Evolutionary conservation across 2,888 invertebrate genomes (phyloP).

Genomic region (Zeuzera pyrina): DNA sequence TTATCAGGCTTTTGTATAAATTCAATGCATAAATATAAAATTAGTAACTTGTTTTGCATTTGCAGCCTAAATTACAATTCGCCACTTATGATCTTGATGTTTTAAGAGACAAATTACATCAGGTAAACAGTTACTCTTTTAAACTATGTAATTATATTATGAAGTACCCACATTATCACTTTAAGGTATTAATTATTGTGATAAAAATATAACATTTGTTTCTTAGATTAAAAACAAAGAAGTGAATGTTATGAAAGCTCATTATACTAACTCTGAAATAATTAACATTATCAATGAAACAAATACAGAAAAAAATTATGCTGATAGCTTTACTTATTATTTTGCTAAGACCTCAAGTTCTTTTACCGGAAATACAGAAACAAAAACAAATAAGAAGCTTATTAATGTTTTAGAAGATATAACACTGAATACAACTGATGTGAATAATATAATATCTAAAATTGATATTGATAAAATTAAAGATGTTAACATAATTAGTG

Average conservation of each 20-base stretch:
- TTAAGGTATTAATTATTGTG: background rate
- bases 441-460: conserved; percentile 36
- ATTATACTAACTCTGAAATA: background rate
- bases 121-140: conserved; percentile 28
- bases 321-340: no score
- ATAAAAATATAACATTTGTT: background rate
- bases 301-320: background rate
- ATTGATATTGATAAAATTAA: conserved; percentile 32
- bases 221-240: background rate
- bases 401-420: conserved; percentile 54
- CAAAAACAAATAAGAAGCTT: conserved; percentile 35
- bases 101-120: conserved; percentile 34
- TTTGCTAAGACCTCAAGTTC: conserved; percentile 13
- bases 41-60: conserved; percentile 14
- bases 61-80: conserved; percentile 44
- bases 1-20: background rate
- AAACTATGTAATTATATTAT: background rate
- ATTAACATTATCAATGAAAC: background rate
- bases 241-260: background rate
- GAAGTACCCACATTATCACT: background rate
- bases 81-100: conserved; percentile 34
- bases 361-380: conserved; percentile 3
- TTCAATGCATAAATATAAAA: background rate
- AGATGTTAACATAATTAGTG: conserved; percentile 29
- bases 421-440: conserved; percentile 33